A percentile compares a stretch with the other conserved stretches of the same genome.
Conservation (phyloP, 1,140 invertebrate genomes). For the honey bee (Apis mellifera) region Amel_HAv3.1 CM009943.2:483501-484000, state of each 20-base stretch:
- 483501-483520: too few species aligned
- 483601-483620: background rate
- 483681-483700: too few species aligned
- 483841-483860: background rate
- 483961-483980: too few species aligned
- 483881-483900: background rate
- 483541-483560: too few species aligned
- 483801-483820: constrained; percentile 12
- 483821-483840: background rate
- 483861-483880: background rate
- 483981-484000: too few species aligned
- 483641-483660: background rate
- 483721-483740: constrained; percentile 9
- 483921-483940: background rate
- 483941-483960: background rate
- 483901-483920: background rate
- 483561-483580: too few species aligned
- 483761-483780: constrained; percentile 18
- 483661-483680: background rate
- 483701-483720: background rate
- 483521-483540: too few species aligned
- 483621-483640: background rate
- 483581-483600: too few species aligned
- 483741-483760: constrained; percentile 5
- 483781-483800: background rate